Percentiles rank a stretch among this genome's conserved stretches.
These are phyloP conservation scores for Melanerpes aurifrons DNA, from an alignment of 2,113 vertebrate genomes.

Conservation along the genomic window DNA sequence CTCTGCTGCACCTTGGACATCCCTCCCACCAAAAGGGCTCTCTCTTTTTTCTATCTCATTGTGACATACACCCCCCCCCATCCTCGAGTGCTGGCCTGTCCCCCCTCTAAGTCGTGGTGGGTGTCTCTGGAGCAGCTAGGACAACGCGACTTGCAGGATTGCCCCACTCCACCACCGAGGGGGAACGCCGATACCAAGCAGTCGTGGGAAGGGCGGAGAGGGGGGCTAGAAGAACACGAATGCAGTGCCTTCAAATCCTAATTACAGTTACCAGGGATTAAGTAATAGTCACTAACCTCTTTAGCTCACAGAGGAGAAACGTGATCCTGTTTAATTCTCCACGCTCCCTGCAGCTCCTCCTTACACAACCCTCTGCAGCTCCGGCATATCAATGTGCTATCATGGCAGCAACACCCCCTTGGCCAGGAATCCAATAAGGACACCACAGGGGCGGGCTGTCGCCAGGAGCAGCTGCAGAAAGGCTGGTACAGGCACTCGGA, in stretches of 20 bases:
- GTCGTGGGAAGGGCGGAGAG: neutral
- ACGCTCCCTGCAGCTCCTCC: slow-evolving; percentile 7
- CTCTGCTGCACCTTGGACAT: too few relatives aligned
- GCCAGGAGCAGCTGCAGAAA: neutral
- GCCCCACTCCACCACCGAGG: neutral
- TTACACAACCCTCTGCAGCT: neutral
- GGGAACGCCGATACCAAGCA: neutral
- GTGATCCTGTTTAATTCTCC: neutral
- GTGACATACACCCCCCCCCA: too few relatives aligned
- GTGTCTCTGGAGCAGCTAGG: neutral
- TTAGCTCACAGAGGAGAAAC: neutral
- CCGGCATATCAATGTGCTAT: neutral
- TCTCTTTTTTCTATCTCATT: neutral
- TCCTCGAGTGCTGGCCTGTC: neutral
- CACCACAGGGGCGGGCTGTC: slow-evolving; percentile 34
- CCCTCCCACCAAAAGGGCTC: neutral
- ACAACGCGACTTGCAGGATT: neutral
- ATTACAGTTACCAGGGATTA: neutral
- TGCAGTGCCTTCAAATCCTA: neutral
- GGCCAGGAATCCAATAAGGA: neutral
- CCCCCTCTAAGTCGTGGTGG: too few relatives aligned
- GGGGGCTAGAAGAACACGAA: neutral
- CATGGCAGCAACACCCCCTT: slow-evolving; percentile 26
- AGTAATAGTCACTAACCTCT: slow-evolving; percentile 55
- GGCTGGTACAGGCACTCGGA: fast-evolving